phyloP scores from a whole-genome alignment of 1,140 invertebrate species.

The Coenobita brevimanus region DNA sequence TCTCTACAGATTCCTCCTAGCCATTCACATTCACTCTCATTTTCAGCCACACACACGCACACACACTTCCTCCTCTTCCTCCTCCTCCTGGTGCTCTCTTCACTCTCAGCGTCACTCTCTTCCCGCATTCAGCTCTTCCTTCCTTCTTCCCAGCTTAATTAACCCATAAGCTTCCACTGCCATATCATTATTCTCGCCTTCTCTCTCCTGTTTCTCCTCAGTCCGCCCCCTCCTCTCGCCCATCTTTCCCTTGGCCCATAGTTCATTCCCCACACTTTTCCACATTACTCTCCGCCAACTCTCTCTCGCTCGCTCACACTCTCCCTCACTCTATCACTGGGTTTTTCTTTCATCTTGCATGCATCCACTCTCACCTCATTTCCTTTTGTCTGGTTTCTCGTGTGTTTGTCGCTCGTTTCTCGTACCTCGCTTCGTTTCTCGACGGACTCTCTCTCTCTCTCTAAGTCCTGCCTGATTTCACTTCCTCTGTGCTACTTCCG shows the following conservation, averaged over 20 bases:
- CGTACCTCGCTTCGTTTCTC: no score
- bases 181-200: no score
- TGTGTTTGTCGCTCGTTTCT: no score
- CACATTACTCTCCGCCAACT: neutral
- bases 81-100: neutral
- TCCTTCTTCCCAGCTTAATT: no score
- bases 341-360: neutral
- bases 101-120: no score
- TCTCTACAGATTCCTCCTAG: no score
- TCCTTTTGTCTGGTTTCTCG: no score
- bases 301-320: neutral
- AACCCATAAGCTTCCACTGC: no score
- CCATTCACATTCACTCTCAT: neutral
- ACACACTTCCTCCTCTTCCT: neutral
- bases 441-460: no score
- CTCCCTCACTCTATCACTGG: neutral
- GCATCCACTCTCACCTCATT: no score
- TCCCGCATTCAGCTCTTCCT: neutral
- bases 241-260: conserved; percentile 14
- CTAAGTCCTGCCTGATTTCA: no score
- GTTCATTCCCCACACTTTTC: conserved; percentile 7
- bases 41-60: neutral
- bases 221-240: neutral
- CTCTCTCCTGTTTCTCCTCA: neutral
- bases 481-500: no score